phyloP scores from a whole-genome alignment of 2,113 vertebrate species.

The Ciconia boyciana region DNA sequence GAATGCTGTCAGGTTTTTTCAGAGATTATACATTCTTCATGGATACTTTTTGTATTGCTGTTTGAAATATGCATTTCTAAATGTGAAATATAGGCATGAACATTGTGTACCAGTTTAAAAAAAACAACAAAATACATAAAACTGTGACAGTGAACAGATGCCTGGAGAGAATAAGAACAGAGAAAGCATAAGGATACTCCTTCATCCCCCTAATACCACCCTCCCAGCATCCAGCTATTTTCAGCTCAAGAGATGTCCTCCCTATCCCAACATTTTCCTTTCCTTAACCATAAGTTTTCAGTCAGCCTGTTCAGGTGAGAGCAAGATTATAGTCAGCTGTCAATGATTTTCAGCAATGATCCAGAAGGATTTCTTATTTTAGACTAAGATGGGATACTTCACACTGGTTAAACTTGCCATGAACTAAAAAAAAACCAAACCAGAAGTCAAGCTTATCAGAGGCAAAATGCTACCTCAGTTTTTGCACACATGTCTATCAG shows the following conservation, averaged over 20 bases:
- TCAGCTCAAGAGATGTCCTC: neutral
- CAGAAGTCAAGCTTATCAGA: neutral
- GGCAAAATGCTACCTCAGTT: neutral
- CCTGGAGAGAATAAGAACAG: neutral
- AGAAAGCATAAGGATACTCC: neutral
- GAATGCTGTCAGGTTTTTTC: slow-evolving; percentile 89
- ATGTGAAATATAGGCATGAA: slow-evolving; percentile 84
- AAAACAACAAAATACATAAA: neutral
- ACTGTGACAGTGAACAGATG: neutral
- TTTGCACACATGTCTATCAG: neutral
- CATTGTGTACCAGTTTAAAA: slow-evolving; percentile 76
- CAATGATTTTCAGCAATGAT: neutral
- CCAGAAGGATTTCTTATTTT: neutral
- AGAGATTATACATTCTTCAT: slow-evolving; percentile 88
- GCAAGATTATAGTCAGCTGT: neutral
- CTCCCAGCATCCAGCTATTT: neutral
- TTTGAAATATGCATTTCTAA: slow-evolving; percentile 91
- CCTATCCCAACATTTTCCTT: neutral
- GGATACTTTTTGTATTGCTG: slow-evolving; percentile 88
- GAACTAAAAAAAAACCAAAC: neutral
- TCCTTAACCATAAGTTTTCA: neutral
- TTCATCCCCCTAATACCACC: neutral
- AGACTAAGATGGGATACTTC: neutral
- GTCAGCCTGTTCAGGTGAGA: neutral
- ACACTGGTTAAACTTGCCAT: neutral